Conservation (phyloP, 2,797 vertebrate genomes). For the Sebastes goodei region DNA sequence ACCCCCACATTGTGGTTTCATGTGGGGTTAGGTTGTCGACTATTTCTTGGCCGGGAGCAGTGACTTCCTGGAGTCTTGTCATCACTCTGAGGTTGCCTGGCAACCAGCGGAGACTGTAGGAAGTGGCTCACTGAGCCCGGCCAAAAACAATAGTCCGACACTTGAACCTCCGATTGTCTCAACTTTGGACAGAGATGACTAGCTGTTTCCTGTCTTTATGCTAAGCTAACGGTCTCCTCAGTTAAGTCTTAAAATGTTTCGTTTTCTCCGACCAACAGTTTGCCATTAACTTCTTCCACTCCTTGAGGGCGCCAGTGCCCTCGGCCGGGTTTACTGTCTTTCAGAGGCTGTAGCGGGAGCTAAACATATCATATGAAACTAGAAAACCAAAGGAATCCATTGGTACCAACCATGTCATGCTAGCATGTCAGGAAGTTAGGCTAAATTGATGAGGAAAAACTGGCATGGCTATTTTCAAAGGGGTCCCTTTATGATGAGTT, state of each 20-base stretch:
- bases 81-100: background rate
- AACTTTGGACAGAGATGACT: background rate
- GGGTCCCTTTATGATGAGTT: too few relatives aligned
- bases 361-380: background rate
- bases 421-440: too few relatives aligned
- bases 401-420: too few relatives aligned
- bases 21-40: background rate
- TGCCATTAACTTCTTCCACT: background rate
- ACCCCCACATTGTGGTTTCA: background rate
- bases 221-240: background rate
- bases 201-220: background rate
- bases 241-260: background rate
- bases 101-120: background rate
- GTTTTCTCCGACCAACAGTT: background rate
- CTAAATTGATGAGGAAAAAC: too few relatives aligned
- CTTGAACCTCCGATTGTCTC: background rate
- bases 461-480: too few relatives aligned
- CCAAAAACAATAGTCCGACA: background rate
- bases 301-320: too few relatives aligned
- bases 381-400: too few relatives aligned
- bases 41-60: background rate
- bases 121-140: background rate
- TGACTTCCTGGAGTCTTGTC: background rate
- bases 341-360: too few relatives aligned
- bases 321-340: too few relatives aligned